Evolutionary conservation across 2,888 invertebrate genomes (phyloP).

Genomic region (Taenaris catops): DNA sequence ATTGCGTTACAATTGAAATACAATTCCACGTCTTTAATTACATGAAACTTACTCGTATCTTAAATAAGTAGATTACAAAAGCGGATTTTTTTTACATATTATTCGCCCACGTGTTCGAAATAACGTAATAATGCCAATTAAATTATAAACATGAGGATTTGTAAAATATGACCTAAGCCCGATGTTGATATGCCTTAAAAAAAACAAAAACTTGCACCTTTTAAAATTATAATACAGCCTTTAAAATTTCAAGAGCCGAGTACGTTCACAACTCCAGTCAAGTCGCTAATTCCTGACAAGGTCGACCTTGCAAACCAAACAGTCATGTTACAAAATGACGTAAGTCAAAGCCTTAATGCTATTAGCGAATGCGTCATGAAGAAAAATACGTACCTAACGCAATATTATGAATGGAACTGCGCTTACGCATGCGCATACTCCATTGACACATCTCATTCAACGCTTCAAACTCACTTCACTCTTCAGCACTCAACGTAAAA

Average conservation of each 20-base stretch:
- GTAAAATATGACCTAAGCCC: no score
- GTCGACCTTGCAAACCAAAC: slow-evolving; percentile 14
- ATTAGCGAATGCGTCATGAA: slow-evolving; percentile 18
- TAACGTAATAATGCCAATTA: no score
- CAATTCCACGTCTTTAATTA: no score
- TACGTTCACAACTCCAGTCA: slow-evolving; percentile 5
- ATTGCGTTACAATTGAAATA: no score
- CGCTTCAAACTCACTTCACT: slow-evolving; percentile 34
- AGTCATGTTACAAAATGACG: slow-evolving; percentile 9
- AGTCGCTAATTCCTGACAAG: slow-evolving; percentile 17
- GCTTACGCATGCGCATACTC: slow-evolving; percentile 50
- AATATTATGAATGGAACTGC: slow-evolving; percentile 46
- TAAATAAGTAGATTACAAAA: no score
- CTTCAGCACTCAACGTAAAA: slow-evolving; percentile 47
- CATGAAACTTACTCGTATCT: no score
- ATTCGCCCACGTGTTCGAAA: no score
- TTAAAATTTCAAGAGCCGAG: no score
- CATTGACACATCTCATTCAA: slow-evolving; percentile 64
- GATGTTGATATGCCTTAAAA: no score
- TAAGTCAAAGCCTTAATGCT: slow-evolving; percentile 17
- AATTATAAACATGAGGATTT: no score
- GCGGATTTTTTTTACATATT: no score
- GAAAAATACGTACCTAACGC: slow-evolving; percentile 50
- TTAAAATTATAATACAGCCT: slow-evolving; percentile 4
- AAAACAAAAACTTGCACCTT: no score